Percentiles rank a stretch among this genome's conserved stretches.
Conservation (phyloP, 2,888 invertebrate species). For the Cremastinae sp. region DNA sequence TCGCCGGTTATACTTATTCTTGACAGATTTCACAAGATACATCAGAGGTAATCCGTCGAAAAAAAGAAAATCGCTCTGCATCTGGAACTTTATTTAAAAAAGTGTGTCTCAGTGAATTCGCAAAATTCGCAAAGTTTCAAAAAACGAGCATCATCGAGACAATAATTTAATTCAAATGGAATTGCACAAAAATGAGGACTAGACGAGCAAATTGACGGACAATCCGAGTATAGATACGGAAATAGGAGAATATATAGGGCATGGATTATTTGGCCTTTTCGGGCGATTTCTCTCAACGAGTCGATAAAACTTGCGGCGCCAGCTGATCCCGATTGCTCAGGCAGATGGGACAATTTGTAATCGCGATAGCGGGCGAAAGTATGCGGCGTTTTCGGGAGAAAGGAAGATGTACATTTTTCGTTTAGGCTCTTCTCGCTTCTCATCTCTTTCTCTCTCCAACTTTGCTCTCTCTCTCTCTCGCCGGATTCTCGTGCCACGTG, state of each 20-base stretch:
- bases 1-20: slow-evolving; percentile 44
- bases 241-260: not conserved
- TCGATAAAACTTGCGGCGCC: slow-evolving; percentile 48
- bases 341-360: slow-evolving; percentile 57
- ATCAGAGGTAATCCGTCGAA: slow-evolving; percentile 9
- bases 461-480: not conserved
- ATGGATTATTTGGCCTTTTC: slow-evolving; percentile 27
- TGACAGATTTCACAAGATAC: slow-evolving; percentile 14
- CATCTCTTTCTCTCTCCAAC: slow-evolving; percentile 4
- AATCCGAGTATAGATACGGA: not conserved
- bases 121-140: too few species aligned
- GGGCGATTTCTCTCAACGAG: slow-evolving; percentile 34
- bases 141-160: too few species aligned
- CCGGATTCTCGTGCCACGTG: slow-evolving; percentile 24
- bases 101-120: too few species aligned
- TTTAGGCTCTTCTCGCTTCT: not conserved
- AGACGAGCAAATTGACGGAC: slow-evolving; percentile 7
- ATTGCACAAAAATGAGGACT: not conserved
- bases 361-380: slow-evolving; percentile 23
- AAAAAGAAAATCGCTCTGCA: not conserved
- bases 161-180: not conserved
- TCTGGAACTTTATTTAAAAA: slow-evolving; percentile 15
- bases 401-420: slow-evolving; percentile 22
- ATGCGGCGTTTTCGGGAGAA: slow-evolving; percentile 1
- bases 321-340: slow-evolving; percentile 49